Evolutionary conservation across 2,113 vertebrate species (phyloP), one percentile per base, ranked within the genome.

Genomic region (Cisticola juncidis): DNA sequence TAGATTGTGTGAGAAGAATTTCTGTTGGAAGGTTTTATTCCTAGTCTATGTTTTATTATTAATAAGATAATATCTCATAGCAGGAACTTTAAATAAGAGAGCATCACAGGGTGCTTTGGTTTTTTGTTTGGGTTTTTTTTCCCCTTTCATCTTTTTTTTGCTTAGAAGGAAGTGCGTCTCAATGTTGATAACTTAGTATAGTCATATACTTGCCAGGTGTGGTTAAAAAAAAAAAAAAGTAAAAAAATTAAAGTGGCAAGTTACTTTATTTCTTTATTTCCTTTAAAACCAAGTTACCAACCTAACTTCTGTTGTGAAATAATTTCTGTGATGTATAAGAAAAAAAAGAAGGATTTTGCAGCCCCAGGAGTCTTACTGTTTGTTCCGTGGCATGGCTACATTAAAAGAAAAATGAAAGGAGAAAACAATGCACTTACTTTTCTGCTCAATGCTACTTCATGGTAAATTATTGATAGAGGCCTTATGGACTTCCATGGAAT

Each of bases 71-170:
- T n/a, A 33, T 45, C 11, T 74, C 5, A 7, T 26, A 40, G 22
- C 14, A 76, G 45, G 35, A 56, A 44, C 11, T 65, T 74, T 17
- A 24, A 81, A 54, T 54, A 85, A 42, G 24, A 45, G 12, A 71
- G 5, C 4, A 44, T 19, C 66, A 21, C 11, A 12, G 5, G 6
- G 2, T 57, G 12, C 12, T 42, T 18, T 48, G 0, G 1, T 4
- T 23, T 73, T 44, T 42, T 38, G 3, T 53, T 53, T 57, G 24
- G 4, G 8, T 1, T 11, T 9, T 58, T 42, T 58, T 31, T 3
- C 7, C 1, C 4, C 6, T 33, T 92, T 73, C 7, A 6, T 54
- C 5, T 11, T 48, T 80, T 80, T 44, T 88, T 84, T 79, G 8
- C 21, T 86, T 40, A 33, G 25, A 62, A 86, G 25, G 29, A 76